Conservation (phyloP, 2,113 vertebrate species). For the Engraulis encrasicolus region DNA sequence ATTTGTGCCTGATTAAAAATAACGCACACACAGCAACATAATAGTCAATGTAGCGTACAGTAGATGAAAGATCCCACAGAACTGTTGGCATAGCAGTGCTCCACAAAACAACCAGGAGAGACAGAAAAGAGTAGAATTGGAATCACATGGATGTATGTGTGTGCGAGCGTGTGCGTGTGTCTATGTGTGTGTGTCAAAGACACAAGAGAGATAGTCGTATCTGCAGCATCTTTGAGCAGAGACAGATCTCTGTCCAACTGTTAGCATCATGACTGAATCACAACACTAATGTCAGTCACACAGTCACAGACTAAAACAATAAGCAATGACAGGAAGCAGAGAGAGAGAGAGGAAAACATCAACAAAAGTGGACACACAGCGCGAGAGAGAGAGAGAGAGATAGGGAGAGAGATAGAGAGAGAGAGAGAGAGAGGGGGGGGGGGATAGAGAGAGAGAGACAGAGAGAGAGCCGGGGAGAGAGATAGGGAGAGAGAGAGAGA, state of each 20-base stretch:
- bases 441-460: neutral
- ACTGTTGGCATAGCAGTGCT: neutral
- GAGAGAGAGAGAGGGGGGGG: too few species aligned
- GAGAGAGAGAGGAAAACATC: too few species aligned
- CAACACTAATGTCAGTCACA: neutral
- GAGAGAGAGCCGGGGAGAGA: neutral
- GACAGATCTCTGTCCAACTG: neutral
- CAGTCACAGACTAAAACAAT: too few species aligned
- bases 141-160: too few species aligned
- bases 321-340: too few species aligned
- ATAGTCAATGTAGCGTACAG: neutral
- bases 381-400: neutral
- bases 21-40: constrained; percentile 9
- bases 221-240: neutral
- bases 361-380: neutral
- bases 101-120: neutral
- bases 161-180: too few species aligned
- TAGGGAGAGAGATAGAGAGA: neutral
- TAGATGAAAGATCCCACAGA: too few species aligned
- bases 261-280: neutral
- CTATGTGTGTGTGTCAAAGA: too few species aligned
- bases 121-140: too few species aligned
- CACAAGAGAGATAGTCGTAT: neutral
- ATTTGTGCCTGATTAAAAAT: constrained; percentile 81
- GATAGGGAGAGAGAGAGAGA: neutral